Base-by-base conservation (phyloP, 2,113 vertebrate species). In the Phalacrocorax pelagicus region DNA sequence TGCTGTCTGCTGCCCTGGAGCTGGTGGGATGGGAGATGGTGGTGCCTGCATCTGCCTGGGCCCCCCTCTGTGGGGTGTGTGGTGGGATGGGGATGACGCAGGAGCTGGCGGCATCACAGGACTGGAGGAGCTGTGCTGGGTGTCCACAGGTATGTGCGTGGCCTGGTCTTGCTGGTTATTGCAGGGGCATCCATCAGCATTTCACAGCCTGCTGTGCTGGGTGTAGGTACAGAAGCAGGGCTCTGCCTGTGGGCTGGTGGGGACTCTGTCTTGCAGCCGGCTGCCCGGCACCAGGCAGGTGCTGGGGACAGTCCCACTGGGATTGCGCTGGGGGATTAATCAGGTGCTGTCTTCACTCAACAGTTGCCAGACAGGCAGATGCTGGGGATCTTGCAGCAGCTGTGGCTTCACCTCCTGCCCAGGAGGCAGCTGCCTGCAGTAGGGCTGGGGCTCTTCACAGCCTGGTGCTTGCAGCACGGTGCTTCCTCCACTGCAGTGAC, bases 61-160 rank as follows among this genome's bases (percentile, higher is more conserved):
- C 63, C 20, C 26, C 20, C 4, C 13, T 83, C 51, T 24, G 8
- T 21, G 49, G 10, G 52, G 32, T 30, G 32, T 38, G 58, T 1
- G 3, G 15, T 12, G n/a, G 22, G 29, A n/a, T 19, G 36, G 40
- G 17, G 17, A 21, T 34, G 32, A 1, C 0, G 2, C 21, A 10
- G 13, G 5, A 30, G 40, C 58, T 69, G 49, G 58, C 63, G 69
- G 67, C 58, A 38, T 23, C 36, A 6, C 18, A 7, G 32, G 54
- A 10, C 20, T 1, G 1, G 18, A 15, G 36, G 72, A n/a, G 72
- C 46, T 38, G 18, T 54, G 54, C 69, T 49, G 59, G 65, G 8
- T 8, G 15, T 73, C 90, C 1, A 4, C 21, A 8, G 40, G 18
- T 3, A 8, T 0, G 0, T 21, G 34, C 5, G 0, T 3, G 5